Conservation (phyloP, 2,113 vertebrate genomes). For the Bettongia penicillata region DNA sequence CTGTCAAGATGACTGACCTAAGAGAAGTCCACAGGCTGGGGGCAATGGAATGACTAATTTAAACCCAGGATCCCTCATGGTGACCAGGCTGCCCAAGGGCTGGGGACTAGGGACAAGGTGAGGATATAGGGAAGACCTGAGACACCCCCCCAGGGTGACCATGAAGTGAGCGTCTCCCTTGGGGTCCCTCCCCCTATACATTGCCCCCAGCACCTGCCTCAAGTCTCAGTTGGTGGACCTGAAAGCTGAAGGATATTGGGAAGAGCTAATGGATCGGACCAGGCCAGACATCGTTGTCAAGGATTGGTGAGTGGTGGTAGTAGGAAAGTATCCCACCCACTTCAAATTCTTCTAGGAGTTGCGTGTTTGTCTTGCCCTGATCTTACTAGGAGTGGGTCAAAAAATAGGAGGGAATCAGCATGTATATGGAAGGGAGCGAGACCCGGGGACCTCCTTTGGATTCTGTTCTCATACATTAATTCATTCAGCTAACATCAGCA, state of each 20-base stretch:
- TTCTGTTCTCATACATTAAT: background rate
- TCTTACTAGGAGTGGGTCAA: background rate
- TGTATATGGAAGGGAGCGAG: background rate
- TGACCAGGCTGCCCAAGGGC: background rate
- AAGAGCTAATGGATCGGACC: conserved; percentile 87
- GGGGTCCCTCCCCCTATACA: background rate
- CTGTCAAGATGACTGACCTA: background rate
- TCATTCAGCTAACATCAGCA: background rate
- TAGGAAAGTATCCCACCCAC: conserved; percentile 25
- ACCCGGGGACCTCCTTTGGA: background rate
- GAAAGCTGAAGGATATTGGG: conserved; percentile 86
- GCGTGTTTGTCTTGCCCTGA: background rate
- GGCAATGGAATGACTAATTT: background rate
- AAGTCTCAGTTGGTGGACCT: conserved; percentile 93
- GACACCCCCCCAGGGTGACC: background rate
- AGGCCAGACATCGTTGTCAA: conserved; percentile 89
- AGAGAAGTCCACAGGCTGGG: background rate
- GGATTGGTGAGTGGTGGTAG: conserved; percentile 90
- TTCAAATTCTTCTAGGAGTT: background rate
- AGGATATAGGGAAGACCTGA: background rate
- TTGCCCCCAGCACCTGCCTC: conserved; percentile 84
- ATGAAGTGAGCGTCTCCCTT: conserved; percentile 28
- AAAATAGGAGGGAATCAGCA: background rate
- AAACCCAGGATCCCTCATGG: background rate
- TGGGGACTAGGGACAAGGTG: background rate